Conservation (phyloP, 2,113 vertebrate species). For the Lipophrys pholis region DNA sequence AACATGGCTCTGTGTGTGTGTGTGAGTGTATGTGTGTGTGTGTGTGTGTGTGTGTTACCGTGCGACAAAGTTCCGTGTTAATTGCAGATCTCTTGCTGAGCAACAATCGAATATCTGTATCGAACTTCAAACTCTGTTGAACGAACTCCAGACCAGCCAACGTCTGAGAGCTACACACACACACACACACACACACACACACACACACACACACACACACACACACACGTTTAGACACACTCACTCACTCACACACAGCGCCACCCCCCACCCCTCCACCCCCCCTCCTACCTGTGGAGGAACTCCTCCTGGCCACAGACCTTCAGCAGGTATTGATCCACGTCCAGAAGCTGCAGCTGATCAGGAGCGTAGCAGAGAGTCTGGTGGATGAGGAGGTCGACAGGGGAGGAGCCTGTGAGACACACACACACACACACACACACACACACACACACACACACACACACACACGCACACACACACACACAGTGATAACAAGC, state of each 20-base stretch:
- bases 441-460: neutral
- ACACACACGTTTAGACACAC: too few relatives aligned
- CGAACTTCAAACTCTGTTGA: conserved; percentile 94
- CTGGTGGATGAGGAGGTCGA: conserved; percentile 96
- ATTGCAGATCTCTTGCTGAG: conserved; percentile 84
- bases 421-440: neutral
- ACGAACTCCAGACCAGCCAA: conserved; percentile 93
- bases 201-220: too few relatives aligned
- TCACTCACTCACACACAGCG: too few relatives aligned
- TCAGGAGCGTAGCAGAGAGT: conserved; percentile 94
- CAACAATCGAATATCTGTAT: conserved; percentile 88
- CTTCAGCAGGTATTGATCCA: conserved; percentile 84
- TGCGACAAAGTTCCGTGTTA: conserved; percentile 86
- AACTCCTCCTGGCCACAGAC: conserved; percentile 86
- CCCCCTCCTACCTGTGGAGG: conserved; percentile 89
- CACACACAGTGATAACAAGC: too few relatives aligned
- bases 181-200: too few relatives aligned
- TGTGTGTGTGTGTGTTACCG: conserved; percentile 75
- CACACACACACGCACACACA: neutral
- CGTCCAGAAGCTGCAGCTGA: conserved; percentile 79
- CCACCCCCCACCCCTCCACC: too few relatives aligned
- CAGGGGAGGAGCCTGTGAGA: conserved; percentile 91
- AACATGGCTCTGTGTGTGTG: neutral
- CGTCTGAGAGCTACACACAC: conserved; percentile 85
- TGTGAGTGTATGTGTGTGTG: conserved; percentile 41